Conservation (phyloP, 2,888 invertebrate genomes). For the Watsonalla cultraria region DNA sequence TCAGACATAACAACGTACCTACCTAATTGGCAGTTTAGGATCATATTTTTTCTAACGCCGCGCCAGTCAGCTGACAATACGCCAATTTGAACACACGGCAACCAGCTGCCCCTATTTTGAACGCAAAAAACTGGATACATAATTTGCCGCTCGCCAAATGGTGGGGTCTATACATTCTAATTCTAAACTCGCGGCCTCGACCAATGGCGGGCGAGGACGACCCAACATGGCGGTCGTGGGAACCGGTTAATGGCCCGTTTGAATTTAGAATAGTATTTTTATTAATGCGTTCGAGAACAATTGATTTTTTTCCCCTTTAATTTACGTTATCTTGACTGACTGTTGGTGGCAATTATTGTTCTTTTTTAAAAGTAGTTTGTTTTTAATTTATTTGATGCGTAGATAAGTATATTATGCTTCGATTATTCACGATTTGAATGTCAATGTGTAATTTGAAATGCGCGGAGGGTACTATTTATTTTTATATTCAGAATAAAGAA, state of each 20-base stretch:
- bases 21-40: slow-evolving; percentile 22
- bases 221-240: slow-evolving; percentile 76
- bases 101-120: slow-evolving; percentile 63
- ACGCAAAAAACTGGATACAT: slow-evolving; percentile 60
- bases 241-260: slow-evolving; percentile 77
- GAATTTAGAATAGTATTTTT: slow-evolving; percentile 78
- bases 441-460: neutral
- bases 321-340: neutral
- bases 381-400: too few species aligned
- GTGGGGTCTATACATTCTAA: slow-evolving; percentile 77
- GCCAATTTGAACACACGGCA: slow-evolving; percentile 22
- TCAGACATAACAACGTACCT: slow-evolving; percentile 14
- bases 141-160: slow-evolving; percentile 76
- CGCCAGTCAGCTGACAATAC: slow-evolving; percentile 19
- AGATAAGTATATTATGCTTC: neutral
- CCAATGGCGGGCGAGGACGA: slow-evolving; percentile 76
- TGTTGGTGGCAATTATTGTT: too few species aligned
- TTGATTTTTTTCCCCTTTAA: slow-evolving; percentile 46
- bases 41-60: slow-evolving; percentile 19
- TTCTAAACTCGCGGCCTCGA: slow-evolving; percentile 73
- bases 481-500: neutral
- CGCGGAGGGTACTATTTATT: neutral
- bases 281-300: slow-evolving; percentile 67
- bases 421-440: neutral
- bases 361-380: too few species aligned